phyloP scores from a whole-genome alignment of 2,797 vertebrate genomes.

The Lophius americanus region DNA sequence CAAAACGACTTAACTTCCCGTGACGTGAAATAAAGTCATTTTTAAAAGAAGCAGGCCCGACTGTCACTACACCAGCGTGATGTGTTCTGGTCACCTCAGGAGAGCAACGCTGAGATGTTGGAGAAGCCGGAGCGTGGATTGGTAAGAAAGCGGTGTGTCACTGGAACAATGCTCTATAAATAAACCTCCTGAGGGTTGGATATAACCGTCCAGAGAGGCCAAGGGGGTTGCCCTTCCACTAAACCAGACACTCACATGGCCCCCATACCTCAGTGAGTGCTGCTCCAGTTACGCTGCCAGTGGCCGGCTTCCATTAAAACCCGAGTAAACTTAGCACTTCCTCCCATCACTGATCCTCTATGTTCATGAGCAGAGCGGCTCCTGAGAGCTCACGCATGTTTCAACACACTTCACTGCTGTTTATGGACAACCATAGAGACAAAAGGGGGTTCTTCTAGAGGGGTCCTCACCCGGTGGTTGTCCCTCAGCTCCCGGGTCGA shows the following conservation, averaged over 20 bases:
- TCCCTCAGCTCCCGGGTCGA: slow-evolving; percentile 65
- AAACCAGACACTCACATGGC: slow-evolving; percentile 63
- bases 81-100: slow-evolving; percentile 8
- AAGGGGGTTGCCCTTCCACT: slow-evolving; percentile 68
- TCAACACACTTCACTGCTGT: not conserved
- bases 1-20: no score
- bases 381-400: no score
- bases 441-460: not conserved
- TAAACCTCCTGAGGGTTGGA: slow-evolving; percentile 69
- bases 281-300: slow-evolving; percentile 64
- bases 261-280: slow-evolving; percentile 54
- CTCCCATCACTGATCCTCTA: slow-evolving; percentile 25
- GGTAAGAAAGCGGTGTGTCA: slow-evolving; percentile 76
- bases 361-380: not conserved
- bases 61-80: no score
- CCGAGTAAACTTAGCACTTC: slow-evolving; percentile 55
- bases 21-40: slow-evolving; percentile 9
- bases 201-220: slow-evolving; percentile 75
- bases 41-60: slow-evolving; percentile 6
- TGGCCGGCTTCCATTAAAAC: slow-evolving; percentile 58
- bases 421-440: not conserved
- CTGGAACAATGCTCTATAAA: slow-evolving; percentile 83
- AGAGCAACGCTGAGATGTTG: slow-evolving; percentile 26
- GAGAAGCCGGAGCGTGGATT: slow-evolving; percentile 42
- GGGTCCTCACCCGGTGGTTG: slow-evolving; percentile 82